Conservation (phyloP, 1,140 invertebrate species). For the Stegodyphus mimosarum region DNA sequence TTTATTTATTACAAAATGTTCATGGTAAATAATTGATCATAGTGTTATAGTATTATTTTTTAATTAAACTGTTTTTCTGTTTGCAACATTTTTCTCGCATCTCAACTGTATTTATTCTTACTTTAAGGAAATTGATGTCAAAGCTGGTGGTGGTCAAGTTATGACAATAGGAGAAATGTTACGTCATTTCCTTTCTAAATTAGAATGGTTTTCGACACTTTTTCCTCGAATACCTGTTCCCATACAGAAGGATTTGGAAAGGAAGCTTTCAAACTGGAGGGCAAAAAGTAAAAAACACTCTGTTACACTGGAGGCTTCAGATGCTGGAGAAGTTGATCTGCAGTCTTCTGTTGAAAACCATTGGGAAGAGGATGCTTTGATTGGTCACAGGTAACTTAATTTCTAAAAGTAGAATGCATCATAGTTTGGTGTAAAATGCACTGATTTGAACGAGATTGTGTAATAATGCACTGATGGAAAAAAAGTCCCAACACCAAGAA, state of each 20-base stretch:
- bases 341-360: constrained; percentile 65
- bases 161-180: constrained; percentile 96
- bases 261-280: constrained; percentile 70
- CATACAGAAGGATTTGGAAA: constrained; percentile 87
- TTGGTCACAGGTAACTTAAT: neutral
- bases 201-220: constrained; percentile 98
- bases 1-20: too few relatives aligned
- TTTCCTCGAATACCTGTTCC: constrained; percentile 99
- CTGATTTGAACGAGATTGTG: too few relatives aligned
- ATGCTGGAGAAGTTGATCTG: constrained; percentile 68
- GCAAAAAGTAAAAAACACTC: constrained; percentile 64
- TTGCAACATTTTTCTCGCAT: neutral
- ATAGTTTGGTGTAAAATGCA: too few relatives aligned
- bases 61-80: neutral
- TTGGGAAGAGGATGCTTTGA: constrained; percentile 66
- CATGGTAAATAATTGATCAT: too few relatives aligned
- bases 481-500: too few relatives aligned
- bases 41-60: neutral
- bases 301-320: constrained; percentile 68
- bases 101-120: neutral
- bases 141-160: constrained; percentile 93
- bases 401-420: neutral
- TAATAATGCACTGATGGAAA: too few relatives aligned
- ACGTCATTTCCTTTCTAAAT: constrained; percentile 91
- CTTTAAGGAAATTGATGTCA: constrained; percentile 90